Evolutionary conservation across 2,888 invertebrate genomes (phyloP), one percentile per base, ranked within the genome.

Genomic region (Athalia rosae): DNA sequence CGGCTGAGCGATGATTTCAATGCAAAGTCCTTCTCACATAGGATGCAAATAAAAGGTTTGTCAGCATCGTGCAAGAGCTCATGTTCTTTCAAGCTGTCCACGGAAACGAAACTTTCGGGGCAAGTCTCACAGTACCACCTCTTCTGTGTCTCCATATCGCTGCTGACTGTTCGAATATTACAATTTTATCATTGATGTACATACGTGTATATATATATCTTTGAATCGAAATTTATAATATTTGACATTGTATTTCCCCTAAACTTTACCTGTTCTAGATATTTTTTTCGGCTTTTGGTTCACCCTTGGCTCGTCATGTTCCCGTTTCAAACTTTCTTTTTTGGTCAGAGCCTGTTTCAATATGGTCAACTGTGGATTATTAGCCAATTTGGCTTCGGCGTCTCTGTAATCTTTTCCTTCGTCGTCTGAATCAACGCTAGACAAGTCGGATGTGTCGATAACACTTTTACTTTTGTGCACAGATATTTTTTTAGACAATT

Each of bases 11-110:
- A 89, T 4, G 90, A 87, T 63, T 91, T 89, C 11, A 90, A 85
- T 1, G 86, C 85, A 79, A 92, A 91, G 78, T 90, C 90, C 80
- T 89, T 89, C 73, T 91, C 91, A 81, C 92, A 93, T n/a, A 92
- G 81, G 73, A 92, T 85, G 84, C 92, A 93, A 47, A 90, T 85
- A 81, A 89, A 92, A 1, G 90, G 90, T 77, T 87, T 90, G 73
- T 86, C 85, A 7, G 83, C 83, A 53, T 89, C 86, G 78, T 90
- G 89, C 4, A 80, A 81, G 7, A 80, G 78, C 79, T 88, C 89
- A 76, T 90, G 90, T 8, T 89, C 85, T 62, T 87, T 87, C 8
- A 89, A 80, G 50, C 81, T 83, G 3, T 87, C 87, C 3, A 86
- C 80, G 0, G 87, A 85, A 0, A 83, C 82, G 50, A 89, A 90